A percentile compares a stretch with the other conserved stretches of the same genome.
These are phyloP conservation scores for Xiphorhynchus erythropygius DNA, from an alignment of 2,797 vertebrate species.

Conservation along the genomic window DNA sequence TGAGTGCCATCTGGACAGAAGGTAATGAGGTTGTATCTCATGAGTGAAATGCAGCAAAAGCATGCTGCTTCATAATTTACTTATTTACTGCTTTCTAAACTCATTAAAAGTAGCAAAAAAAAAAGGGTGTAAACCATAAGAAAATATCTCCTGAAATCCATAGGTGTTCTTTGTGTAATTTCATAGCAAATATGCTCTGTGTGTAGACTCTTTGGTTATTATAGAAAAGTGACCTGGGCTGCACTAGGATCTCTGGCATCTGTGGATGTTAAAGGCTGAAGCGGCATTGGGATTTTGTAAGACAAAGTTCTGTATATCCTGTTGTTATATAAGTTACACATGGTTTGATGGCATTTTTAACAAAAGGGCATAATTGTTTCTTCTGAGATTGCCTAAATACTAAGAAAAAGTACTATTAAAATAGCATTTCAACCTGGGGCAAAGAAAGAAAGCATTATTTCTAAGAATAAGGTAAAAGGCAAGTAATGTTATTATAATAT, in stretches of 20 bases:
- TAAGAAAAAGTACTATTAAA: not conserved
- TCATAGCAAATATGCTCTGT: accelerated
- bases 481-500: not conserved
- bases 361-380: not conserved
- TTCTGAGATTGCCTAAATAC: not conserved
- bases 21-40: not conserved
- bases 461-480: not conserved
- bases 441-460: not conserved
- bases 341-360: not conserved
- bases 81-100: not conserved
- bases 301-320: not conserved
- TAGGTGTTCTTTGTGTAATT: not conserved
- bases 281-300: not conserved
- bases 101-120: not conserved
- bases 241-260: accelerated
- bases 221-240: not conserved
- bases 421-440: not conserved
- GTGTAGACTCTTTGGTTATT: not conserved
- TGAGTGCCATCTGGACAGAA: not conserved
- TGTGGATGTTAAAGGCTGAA: not conserved
- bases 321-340: not conserved
- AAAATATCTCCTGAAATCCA: not conserved
- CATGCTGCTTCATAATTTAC: not conserved
- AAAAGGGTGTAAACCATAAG: not conserved
- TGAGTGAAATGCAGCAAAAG: not conserved